phyloP scores from a whole-genome alignment of 2,797 vertebrate species.

The Anolis apletophallus region DNA sequence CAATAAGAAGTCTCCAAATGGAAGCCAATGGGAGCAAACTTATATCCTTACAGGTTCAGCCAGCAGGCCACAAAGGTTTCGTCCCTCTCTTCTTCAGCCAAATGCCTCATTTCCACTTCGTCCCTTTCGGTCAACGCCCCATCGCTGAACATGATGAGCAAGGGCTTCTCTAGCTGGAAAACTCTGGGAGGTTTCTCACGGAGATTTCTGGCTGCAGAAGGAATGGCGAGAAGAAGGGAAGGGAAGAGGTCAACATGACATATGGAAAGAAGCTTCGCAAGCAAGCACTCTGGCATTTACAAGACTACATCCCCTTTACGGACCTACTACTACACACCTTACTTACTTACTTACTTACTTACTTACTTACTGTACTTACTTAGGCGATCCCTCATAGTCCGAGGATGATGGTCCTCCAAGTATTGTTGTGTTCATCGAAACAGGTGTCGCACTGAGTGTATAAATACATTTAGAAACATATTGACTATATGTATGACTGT shows the following conservation, averaged over 20 bases:
- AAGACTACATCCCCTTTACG: too few species aligned
- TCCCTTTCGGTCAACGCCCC: slow-evolving; percentile 69
- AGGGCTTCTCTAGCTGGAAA: slow-evolving; percentile 83
- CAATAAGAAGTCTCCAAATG: too few species aligned
- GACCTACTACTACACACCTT: too few species aligned
- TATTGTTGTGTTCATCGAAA: too few species aligned
- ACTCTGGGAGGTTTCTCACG: slow-evolving; percentile 86
- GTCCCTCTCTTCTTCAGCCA: slow-evolving; percentile 61
- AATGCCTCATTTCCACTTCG: slow-evolving; percentile 62
- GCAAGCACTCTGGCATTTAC: background rate
- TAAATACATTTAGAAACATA: too few species aligned
- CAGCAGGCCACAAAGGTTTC: slow-evolving; percentile 83
- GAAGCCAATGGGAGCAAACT: background rate
- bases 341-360: too few species aligned
- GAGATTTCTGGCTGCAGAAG: slow-evolving; percentile 90
- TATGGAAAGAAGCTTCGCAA: background rate
- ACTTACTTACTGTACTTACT: too few species aligned
- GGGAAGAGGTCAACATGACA: background rate
- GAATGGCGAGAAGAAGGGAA: slow-evolving; percentile 14
- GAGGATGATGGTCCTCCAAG: too few species aligned
- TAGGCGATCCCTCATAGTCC: too few species aligned
- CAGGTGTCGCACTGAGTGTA: too few species aligned
- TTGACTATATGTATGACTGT: too few species aligned
- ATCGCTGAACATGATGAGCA: slow-evolving; percentile 90
- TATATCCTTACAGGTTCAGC: slow-evolving; percentile 90